phyloP scores from a whole-genome alignment of 2,888 invertebrate species.

The Mayetiola destructor region DNA sequence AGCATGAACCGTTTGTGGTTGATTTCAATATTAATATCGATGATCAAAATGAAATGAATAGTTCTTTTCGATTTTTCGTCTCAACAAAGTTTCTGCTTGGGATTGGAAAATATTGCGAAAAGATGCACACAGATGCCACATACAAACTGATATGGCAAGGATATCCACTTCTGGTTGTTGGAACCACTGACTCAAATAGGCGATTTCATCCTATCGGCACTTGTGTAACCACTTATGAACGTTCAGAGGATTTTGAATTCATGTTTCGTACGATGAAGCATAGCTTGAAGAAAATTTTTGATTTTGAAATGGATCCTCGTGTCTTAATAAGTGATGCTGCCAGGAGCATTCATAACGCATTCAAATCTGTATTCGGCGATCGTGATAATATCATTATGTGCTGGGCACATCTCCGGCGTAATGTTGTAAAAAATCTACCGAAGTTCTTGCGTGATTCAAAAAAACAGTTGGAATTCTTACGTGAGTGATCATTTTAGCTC shows the following conservation, averaged over 20 bases:
- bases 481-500: too few relatives aligned
- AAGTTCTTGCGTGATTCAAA: too few relatives aligned
- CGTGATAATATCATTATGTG: background rate
- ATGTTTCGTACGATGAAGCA: background rate
- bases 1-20: background rate
- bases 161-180: background rate
- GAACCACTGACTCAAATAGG: background rate
- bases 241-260: background rate
- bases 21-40: background rate
- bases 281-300: background rate
- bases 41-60: background rate
- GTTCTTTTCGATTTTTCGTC: background rate
- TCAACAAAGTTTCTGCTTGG: background rate
- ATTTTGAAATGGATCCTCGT: background rate
- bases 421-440: background rate
- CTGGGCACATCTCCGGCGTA: background rate
- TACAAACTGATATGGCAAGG: constrained; percentile 3
- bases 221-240: background rate
- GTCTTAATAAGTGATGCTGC: background rate
- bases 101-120: background rate
- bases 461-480: too few relatives aligned
- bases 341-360: background rate
- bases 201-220: background rate
- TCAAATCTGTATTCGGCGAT: background rate
- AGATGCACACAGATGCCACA: background rate